Base-by-base conservation (phyloP, 2,797 vertebrate species). In the Girardinus metallicus region DNA sequence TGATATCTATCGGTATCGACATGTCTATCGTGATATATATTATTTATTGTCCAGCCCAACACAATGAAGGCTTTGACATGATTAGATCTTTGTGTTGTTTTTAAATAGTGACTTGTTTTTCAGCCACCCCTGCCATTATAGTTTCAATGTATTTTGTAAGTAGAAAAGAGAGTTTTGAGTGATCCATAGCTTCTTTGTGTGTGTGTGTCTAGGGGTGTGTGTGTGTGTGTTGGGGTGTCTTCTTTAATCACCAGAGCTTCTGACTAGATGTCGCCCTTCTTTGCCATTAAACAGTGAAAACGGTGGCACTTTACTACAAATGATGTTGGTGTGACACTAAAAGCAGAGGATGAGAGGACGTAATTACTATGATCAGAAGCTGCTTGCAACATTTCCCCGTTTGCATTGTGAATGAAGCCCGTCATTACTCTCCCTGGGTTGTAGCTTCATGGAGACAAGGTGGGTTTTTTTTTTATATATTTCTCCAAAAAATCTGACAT, bases 351-450 rank as follows among this genome's bases (percentile, higher is more conserved):
- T 49, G n/a, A 78, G 31, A 77, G 15, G 4, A 18, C 5, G 39
- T 77, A 75, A 87, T 85, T 74, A 75, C 66, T 53, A 36, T 81
- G 75, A 84, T 80, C 73, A 68, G 49, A 85, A 78, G 26, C 26
- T 53, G 36, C 70, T 44, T n/a, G 49, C 29, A 44, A 74, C 34
- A 68, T 51, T 41, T 57, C 44, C 29, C 79, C 31, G 46, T 57
- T 74, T 75, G 55, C 68, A 18, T 49, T 60, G 21, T 53, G 36
- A 79, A 51, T 34, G 36, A 75, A 62, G 15, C 13, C 13, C 7
- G 51, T 70, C 62, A 77, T 41, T 51, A 26, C 39, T 68, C 60
- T 4, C 26, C 51, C 39, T 79, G 12, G 13, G 12, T 39, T 73
- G 43, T 46, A 9, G 29, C 39, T 44, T 68, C 41, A 41, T 41